Conservation (phyloP, 2,797 vertebrate genomes). For the Lepus oiostolus region DNA sequence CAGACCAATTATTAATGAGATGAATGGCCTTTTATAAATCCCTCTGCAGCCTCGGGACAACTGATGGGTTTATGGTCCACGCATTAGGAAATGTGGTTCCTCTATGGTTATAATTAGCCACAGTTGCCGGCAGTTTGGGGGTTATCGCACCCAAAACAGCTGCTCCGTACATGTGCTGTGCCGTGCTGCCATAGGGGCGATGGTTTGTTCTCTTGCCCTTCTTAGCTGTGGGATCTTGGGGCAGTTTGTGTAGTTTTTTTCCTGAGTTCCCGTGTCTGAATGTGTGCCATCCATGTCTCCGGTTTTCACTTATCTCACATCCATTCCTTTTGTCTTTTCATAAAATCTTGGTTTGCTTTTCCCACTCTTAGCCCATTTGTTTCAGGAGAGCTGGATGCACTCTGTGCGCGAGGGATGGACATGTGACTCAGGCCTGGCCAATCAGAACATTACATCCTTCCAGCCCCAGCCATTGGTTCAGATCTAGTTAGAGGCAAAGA, state of each 20-base stretch:
- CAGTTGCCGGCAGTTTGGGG: conserved; percentile 5
- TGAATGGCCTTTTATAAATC: conserved; percentile 89
- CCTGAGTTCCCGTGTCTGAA: background rate
- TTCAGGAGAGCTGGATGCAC: background rate
- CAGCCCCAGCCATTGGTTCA: background rate
- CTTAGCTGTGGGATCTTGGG: background rate
- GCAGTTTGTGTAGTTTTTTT: background rate
- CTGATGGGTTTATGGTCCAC: conserved; percentile 86
- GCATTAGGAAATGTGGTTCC: conserved; percentile 83
- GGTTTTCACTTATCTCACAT: background rate
- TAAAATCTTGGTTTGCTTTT: background rate
- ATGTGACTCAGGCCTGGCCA: background rate
- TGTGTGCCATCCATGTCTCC: background rate
- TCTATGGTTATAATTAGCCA: conserved; percentile 61
- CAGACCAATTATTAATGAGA: conserved; percentile 89
- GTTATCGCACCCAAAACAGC: conserved; percentile 5
- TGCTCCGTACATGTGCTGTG: background rate
- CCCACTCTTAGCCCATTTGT: background rate
- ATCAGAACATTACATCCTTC: background rate
- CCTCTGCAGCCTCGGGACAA: conserved; percentile 84
- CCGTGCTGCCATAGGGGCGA: background rate
- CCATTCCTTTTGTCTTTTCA: background rate
- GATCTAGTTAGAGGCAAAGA: background rate
- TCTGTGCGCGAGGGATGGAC: background rate
- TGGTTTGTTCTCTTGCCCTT: background rate